A percentile compares a stretch with the other conserved stretches of the same genome.
Evolutionary conservation across 2,113 vertebrate species (phyloP).

Genomic region (Phylloscopus trochilus): DNA sequence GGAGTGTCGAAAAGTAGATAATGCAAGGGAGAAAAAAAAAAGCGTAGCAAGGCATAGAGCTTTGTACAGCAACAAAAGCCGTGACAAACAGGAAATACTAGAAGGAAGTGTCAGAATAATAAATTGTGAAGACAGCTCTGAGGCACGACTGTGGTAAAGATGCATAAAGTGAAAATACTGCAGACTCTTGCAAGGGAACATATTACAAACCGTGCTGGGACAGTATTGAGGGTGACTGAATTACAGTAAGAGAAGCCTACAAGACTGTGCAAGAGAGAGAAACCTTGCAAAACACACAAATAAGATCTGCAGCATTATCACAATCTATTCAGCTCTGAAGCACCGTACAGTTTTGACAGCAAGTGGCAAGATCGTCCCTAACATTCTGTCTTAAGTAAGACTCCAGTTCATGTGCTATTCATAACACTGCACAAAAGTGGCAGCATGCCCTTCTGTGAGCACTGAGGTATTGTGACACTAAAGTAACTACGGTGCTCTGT

Average conservation of each 20-base stretch:
- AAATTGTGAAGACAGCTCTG: neutral
- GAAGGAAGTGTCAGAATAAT: neutral
- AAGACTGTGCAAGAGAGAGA: neutral
- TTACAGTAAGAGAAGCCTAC: neutral
- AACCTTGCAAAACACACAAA: neutral
- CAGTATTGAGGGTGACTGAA: neutral
- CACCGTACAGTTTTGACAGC: neutral
- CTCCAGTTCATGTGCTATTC: neutral
- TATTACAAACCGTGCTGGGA: neutral
- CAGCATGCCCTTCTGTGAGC: neutral
- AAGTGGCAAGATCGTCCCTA: neutral
- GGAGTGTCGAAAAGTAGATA: neutral
- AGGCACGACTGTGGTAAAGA: neutral
- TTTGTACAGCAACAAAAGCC: neutral
- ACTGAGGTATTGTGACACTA: neutral
- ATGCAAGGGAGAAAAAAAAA: neutral
- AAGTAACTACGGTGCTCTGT: neutral
- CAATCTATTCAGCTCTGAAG: neutral
- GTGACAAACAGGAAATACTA: neutral
- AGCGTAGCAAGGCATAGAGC: neutral
- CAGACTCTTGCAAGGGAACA: neutral
- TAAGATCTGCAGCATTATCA: neutral
- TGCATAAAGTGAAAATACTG: neutral
- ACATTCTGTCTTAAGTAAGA: neutral
- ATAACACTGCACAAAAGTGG: neutral